Conservation (phyloP, 2,888 invertebrate genomes). For the Hypolimnas misippus region DNA sequence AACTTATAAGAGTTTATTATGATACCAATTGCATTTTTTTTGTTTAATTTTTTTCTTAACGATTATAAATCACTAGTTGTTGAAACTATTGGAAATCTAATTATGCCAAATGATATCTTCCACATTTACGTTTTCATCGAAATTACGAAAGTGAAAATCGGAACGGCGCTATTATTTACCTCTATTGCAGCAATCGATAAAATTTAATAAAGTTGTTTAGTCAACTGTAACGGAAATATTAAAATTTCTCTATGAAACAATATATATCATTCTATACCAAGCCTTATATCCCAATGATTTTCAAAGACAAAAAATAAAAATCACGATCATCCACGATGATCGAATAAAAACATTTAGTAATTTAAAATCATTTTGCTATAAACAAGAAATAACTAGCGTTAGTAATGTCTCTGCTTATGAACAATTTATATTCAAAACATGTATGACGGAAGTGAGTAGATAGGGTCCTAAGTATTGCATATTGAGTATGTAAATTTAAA, state of each 20-base stretch:
- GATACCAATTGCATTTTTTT: no score
- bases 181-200: slow-evolving; percentile 45
- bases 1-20: no score
- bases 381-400: slow-evolving; percentile 17
- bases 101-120: background rate
- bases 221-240: slow-evolving; percentile 47
- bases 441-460: slow-evolving; percentile 23
- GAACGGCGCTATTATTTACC: slow-evolving; percentile 46
- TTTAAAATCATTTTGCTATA: slow-evolving; percentile 11
- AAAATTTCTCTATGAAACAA: slow-evolving; percentile 18
- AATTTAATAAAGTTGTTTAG: slow-evolving; percentile 46
- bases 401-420: slow-evolving; percentile 23
- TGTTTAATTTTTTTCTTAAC: no score
- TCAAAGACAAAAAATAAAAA: background rate
- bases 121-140: background rate
- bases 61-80: background rate
- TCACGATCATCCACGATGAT: no score
- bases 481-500: slow-evolving; percentile 22
- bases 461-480: slow-evolving; percentile 23
- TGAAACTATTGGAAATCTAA: background rate
- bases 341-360: slow-evolving; percentile 11
- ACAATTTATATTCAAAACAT: slow-evolving; percentile 28
- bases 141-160: slow-evolving; percentile 21
- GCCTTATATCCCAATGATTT: background rate
- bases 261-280: background rate